Conservation (phyloP, 2,797 vertebrate genomes). For the Lophius americanus region DNA sequence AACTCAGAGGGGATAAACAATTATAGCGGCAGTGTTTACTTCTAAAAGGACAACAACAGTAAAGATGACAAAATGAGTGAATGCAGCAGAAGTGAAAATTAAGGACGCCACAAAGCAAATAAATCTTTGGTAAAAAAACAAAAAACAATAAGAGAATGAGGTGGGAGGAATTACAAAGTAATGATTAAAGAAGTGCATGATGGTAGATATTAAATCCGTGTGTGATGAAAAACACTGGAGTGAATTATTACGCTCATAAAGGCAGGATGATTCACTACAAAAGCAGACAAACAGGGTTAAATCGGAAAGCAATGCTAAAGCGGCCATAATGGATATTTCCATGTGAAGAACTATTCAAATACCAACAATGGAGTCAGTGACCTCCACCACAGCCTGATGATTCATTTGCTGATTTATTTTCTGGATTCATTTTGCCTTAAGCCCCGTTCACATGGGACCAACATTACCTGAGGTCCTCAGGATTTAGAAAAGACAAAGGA, state of each 20-base stretch:
- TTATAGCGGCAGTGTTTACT: conserved; percentile 33
- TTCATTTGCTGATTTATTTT: too few species aligned
- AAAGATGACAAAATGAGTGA: background rate
- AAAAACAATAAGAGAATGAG: conserved; percentile 1
- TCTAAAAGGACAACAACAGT: background rate
- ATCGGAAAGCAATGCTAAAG: background rate
- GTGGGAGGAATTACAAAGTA: conserved; percentile 5
- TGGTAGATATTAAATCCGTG: conserved; percentile 18
- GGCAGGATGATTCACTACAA: background rate
- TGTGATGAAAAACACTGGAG: background rate
- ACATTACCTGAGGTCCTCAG: too few species aligned
- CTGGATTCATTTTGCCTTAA: too few species aligned
- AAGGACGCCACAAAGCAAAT: background rate
- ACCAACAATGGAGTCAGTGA: too few species aligned
- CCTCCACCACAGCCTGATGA: too few species aligned
- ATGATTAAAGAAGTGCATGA: conserved; percentile 5
- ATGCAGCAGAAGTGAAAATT: background rate
- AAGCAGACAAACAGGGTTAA: background rate
- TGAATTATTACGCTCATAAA: conserved; percentile 15
- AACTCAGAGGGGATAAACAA: conserved; percentile 27
- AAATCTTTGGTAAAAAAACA: too few species aligned
- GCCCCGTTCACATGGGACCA: too few species aligned
- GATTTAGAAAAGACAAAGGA: too few species aligned
- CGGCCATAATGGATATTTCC: background rate
- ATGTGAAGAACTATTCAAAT: background rate